Evolutionary conservation across 2,888 invertebrate genomes (phyloP), one percentile per base, ranked within the genome.

Genomic region (Oxyteleia sp.): DNA sequence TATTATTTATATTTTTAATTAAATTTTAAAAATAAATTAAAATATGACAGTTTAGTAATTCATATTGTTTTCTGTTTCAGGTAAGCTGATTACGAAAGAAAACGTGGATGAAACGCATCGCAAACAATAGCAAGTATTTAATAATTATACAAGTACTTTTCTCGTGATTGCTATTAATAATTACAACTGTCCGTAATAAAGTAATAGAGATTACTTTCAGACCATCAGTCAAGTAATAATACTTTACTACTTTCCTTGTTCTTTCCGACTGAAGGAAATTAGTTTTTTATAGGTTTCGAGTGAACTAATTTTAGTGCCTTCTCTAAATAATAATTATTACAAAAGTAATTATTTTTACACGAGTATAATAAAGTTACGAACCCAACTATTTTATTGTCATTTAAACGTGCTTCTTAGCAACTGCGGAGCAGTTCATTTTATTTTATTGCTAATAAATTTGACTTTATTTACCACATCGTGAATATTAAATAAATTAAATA

Each of bases 181-280:
- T 38, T 57, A 38, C 38, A 8, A 10, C 20, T 13, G n/a, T n/a
- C 13, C 11, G 4, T 18, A 20, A 38, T 18, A 11, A 38, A 57
- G 16, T 38, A 18, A 38, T 20, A 20, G 38, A 20, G n/a, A 57
- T 38, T 57, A 18, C 2, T 38, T 35, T n/a, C 16, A 35, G n/a
- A 16, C 4, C 35, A 18, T 55, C 16, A 55, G 11, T 35, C 20
- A 18, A 55, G 18, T 38, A 11, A 57, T 38, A 38, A 38, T 20
- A n/a, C n/a, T 57, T 57, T 20, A 57, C 38, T 20, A 20, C n/a
- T 57, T 38, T 16, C 32, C 2, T 57, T 38, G 11, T 59, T 32
- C 32, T 32, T 32, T 8, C 32, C 8, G 10, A 32, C 32, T 32
- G 32, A 32, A 32, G 32, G 10, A 32, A 32, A 32, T 32, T 32